Evolutionary conservation across 2,113 vertebrate species (phyloP).

Genomic region (Tichodroma muraria): DNA sequence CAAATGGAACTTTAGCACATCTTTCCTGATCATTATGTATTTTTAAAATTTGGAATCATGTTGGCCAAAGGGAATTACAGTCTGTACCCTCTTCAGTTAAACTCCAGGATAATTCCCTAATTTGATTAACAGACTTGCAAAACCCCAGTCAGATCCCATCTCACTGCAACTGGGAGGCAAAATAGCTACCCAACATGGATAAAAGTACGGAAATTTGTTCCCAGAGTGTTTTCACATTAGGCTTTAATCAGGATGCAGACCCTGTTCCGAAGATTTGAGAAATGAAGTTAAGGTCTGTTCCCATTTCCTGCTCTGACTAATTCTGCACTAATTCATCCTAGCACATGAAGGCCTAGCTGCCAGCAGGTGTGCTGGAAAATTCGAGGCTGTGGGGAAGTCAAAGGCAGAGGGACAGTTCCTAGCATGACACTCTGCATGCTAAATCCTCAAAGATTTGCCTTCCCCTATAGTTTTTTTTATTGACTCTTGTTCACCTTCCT

Average conservation of each 20-base stretch:
- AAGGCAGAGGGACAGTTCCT: neutral
- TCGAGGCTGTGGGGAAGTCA: neutral
- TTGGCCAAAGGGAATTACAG: neutral
- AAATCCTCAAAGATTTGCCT: neutral
- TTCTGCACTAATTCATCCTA: neutral
- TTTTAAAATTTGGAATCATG: neutral
- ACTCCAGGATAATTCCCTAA: neutral
- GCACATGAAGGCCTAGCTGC: neutral
- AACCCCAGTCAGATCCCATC: neutral
- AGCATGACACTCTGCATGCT: fast-evolving
- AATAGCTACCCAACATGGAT: neutral
- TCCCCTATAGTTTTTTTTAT: neutral
- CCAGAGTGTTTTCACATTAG: neutral
- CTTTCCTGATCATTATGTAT: neutral
- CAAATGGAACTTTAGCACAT: neutral
- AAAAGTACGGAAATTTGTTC: neutral
- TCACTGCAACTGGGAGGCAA: neutral
- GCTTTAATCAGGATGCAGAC: neutral
- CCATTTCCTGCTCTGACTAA: neutral
- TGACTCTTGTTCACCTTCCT: neutral
- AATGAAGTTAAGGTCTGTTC: neutral
- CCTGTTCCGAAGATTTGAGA: neutral
- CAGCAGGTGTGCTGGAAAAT: neutral
- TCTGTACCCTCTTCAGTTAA: neutral
- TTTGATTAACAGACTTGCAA: neutral